Base-by-base conservation (phyloP, 2,113 vertebrate genomes). In the Poeciliopsis occidentalis region DNA sequence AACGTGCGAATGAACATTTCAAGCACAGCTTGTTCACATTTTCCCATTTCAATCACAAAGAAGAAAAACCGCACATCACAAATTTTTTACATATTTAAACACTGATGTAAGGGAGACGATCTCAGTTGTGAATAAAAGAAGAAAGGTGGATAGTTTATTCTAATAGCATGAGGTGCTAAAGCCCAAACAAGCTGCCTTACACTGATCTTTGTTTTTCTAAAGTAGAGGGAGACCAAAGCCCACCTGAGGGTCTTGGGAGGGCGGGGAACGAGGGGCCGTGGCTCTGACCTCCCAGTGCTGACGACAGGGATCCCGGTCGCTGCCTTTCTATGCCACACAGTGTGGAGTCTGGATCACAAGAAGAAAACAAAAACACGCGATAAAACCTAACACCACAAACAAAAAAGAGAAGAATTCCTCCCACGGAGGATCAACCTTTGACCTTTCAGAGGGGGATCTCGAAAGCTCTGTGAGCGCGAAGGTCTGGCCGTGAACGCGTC, bases 401-500 rank as follows among this genome's bases (percentile, higher is more conserved):
- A 54, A 12, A 22, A 7, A 13, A 2, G 39, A 41, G 4, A 13
- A 2, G 13, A 41, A 13, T 15, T 8, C 27, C 39, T 12, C 60
- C 22, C 0, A 32, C 24, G 1, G 0, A 41, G 8, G 44, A 63
- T 22, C 37, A 3, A 3, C 19, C 64, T 4, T 71, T 6, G 15
- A 93, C 95, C 95, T 94, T 94, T 95, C 70, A 95, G 82, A 39
- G 92, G 73, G 37, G 92, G 92, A 76, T 95, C 94, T 85, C 94
- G 92, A 87, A 95, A 94, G 86, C 95, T 95, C 69, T 95, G 93
- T 27, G 93, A 93, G 83, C 94, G 92, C 10, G 92, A 91, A 0
- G 93, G 95, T 17, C 95, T 94, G 31, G 96, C 93, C 1, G 96
- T 96, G 78, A 96, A 97, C 30, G 93, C 95, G 70, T 97, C 96